A percentile compares a stretch with the other conserved stretches of the same genome.
Conservation (phyloP, 2,113 vertebrate species). For the Cepphus grylle region DNA sequence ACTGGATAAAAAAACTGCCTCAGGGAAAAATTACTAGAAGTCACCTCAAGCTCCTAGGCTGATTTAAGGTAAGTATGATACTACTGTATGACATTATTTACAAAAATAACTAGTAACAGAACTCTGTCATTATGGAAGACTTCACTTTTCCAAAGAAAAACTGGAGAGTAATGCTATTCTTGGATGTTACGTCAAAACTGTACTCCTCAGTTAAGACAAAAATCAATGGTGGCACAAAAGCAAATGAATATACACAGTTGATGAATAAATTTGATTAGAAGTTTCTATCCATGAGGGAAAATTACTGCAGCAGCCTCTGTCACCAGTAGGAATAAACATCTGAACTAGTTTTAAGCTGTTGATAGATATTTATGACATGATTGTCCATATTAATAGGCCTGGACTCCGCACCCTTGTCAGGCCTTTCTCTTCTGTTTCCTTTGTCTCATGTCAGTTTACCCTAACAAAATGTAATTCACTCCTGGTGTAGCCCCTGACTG, state of each 20-base stretch:
- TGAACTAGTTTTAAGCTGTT: not conserved
- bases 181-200: not conserved
- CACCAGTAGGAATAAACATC: not conserved
- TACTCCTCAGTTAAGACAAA: not conserved
- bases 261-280: not conserved
- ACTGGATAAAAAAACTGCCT: not conserved
- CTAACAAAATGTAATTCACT: not conserved
- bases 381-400: not conserved
- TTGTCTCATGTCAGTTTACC: not conserved
- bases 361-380: not conserved
- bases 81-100: not conserved
- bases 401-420: not conserved
- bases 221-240: not conserved
- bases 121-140: not conserved
- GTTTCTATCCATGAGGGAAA: not conserved
- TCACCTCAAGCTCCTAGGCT: not conserved
- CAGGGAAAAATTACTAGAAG: not conserved
- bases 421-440: not conserved
- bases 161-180: not conserved
- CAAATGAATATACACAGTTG: not conserved
- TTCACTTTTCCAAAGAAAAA: not conserved
- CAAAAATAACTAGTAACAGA: not conserved
- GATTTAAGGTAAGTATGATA: not conserved
- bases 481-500: not conserved
- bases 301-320: not conserved